phyloP scores from a whole-genome alignment of 2,797 vertebrate genomes.

The Sebastes oblongus region DNA sequence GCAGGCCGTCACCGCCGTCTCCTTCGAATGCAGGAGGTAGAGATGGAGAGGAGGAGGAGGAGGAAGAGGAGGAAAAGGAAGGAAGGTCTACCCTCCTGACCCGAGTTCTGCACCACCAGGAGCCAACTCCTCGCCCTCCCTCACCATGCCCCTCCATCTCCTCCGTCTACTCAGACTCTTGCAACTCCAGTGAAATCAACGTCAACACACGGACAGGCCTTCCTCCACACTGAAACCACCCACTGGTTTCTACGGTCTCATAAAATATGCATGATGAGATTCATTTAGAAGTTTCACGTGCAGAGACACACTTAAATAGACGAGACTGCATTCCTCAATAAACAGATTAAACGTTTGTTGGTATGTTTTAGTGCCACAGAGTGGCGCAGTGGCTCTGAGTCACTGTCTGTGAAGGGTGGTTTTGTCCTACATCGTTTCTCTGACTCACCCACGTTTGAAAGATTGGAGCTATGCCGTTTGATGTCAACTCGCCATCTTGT shows the following conservation, averaged over 20 bases:
- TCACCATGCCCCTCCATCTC: constrained; percentile 69
- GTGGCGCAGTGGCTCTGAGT: constrained; percentile 61
- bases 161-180: constrained; percentile 77
- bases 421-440: constrained; percentile 61
- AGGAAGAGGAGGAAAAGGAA: constrained; percentile 35
- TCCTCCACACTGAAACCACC: constrained; percentile 30
- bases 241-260: constrained; percentile 1
- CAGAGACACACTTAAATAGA: constrained; percentile 16
- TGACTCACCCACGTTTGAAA: constrained; percentile 62
- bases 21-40: constrained; percentile 15
- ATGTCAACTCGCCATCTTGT: constrained; percentile 62
- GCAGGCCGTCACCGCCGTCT: constrained; percentile 2
- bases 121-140: constrained; percentile 65
- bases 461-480: constrained; percentile 52
- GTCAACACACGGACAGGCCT: constrained; percentile 61
- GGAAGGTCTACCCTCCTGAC: constrained; percentile 58
- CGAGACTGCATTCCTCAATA: constrained; percentile 51
- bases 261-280: constrained; percentile 54
- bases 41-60: constrained; percentile 29
- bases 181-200: constrained; percentile 77
- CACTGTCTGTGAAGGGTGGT: constrained; percentile 57
- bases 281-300: constrained; percentile 28
- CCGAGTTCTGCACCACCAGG: constrained; percentile 65
- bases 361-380: constrained; percentile 51
- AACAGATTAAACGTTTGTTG: constrained; percentile 40